Evolutionary conservation across 64 coral and sea anemone genomes (phyloP), one percentile per base, ranked within the genome.

Genomic region (Actinia tenebrosa): DNA sequence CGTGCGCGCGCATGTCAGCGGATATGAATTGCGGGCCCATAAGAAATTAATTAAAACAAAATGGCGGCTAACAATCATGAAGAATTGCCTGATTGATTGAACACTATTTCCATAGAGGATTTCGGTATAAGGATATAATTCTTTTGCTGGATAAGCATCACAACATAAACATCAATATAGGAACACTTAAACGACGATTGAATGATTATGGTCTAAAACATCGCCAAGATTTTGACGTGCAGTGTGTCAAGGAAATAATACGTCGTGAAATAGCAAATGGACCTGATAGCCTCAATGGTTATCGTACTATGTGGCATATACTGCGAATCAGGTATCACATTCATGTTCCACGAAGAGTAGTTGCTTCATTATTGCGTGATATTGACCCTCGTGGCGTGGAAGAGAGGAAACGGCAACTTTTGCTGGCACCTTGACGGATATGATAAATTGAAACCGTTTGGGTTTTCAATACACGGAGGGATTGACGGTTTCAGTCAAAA

Each of bases 121-220:
- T 80, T 93, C 86, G 20, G n/a, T 54, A 80, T 77, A 56, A 87
- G 62, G 85, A 79, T 71, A 66, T 86, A 59, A 56, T 56, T 84
- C 71, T 64, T 93, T 83, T 93, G 22, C 55, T 93, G 68, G 83
- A 84, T 69, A 93, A 93, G 56, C 83, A 93, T 89, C 87, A 89
- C 72, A 37, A 84, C 85, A 79, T 93, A 55, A 84, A 77, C 83
- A 93, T 92, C 45, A 93, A 93, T 60, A 78, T 85, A 93, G 58
- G 91, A 79, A 89, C 91, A 53, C 58, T 89, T 30, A 93, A 89
- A 85, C 80, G 91, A 89, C 78, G 86, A 50, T 84, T 93, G 43
- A 93, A 78, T 85, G 91, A 83, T 60, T 93, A 75, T 87, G 90
- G 79, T 60, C 90, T 92, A 25, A 92, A 56, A 88, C 86, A 82